These are phyloP conservation scores for Setipinna tenuifilis DNA, from an alignment of 2,797 vertebrate genomes.

Conservation along the genomic window DNA sequence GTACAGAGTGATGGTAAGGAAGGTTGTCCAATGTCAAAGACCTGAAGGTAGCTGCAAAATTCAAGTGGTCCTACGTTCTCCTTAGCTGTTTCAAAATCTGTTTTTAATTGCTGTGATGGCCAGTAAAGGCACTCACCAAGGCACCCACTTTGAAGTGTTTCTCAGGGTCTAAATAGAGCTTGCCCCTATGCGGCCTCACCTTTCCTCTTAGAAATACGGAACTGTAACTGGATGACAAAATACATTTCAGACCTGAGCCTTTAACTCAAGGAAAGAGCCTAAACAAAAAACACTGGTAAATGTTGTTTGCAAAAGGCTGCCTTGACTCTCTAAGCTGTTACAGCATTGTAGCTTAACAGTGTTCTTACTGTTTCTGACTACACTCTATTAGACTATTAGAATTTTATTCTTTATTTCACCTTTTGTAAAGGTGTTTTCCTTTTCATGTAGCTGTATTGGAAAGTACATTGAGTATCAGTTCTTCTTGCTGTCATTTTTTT, in stretches of 20 bases:
- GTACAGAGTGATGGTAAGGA: too few relatives aligned
- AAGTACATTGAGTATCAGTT: neutral
- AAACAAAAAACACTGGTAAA: neutral
- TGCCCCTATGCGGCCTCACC: neutral
- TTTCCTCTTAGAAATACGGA: neutral
- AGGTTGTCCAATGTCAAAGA: too few relatives aligned
- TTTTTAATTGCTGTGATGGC: too few relatives aligned
- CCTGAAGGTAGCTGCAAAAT: too few relatives aligned
- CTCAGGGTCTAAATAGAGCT: neutral
- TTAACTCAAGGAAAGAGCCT: neutral
- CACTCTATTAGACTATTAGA: neutral
- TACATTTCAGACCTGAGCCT: too few relatives aligned
- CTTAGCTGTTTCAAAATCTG: too few relatives aligned
- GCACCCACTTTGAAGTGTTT: neutral
- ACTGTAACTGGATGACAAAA: neutral
- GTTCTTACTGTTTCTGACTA: neutral
- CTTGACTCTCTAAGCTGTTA: neutral
- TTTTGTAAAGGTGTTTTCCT: neutral
- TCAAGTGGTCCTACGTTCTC: too few relatives aligned
- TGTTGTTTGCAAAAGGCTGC: neutral
- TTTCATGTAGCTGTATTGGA: neutral
- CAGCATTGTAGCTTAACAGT: neutral
- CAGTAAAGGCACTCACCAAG: too few relatives aligned
- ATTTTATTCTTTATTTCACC: neutral
- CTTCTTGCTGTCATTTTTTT: neutral